A percentile compares a stretch with the other conserved stretches of the same genome.
Conservation (phyloP, 1,140 invertebrate genomes). For the Cydia amplana region DNA sequence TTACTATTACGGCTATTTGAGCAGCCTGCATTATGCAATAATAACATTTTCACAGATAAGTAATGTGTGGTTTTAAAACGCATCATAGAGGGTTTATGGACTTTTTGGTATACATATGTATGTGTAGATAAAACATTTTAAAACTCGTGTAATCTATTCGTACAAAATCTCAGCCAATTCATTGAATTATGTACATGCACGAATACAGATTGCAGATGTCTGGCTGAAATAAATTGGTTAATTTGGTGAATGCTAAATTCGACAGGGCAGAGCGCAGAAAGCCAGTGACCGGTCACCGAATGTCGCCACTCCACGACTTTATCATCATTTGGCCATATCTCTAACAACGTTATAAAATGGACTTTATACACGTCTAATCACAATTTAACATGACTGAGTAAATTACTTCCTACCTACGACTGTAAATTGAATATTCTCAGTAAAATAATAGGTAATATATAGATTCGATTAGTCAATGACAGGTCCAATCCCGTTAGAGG, state of each 20-base stretch:
- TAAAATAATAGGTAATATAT: slow-evolving; percentile 16
- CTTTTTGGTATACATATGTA: too few relatives aligned
- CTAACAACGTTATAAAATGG: neutral
- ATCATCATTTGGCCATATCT: slow-evolving; percentile 14
- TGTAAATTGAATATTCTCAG: neutral
- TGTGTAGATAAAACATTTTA: too few relatives aligned
- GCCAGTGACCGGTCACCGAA: slow-evolving; percentile 13
- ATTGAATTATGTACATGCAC: slow-evolving; percentile 6
- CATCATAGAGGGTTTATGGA: too few relatives aligned
- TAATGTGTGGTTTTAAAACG: too few relatives aligned
- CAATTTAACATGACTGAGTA: neutral
- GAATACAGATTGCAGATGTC: slow-evolving; percentile 16
- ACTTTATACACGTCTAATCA: slow-evolving; percentile 18
- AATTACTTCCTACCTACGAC: neutral
- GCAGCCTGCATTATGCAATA: too few relatives aligned
- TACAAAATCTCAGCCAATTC: neutral
- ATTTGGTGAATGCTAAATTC: slow-evolving; percentile 11
- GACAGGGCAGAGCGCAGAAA: neutral
- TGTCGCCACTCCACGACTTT: slow-evolving; percentile 6
- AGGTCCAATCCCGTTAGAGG: slow-evolving; percentile 13
- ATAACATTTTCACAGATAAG: too few relatives aligned
- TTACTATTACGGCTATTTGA: too few relatives aligned
- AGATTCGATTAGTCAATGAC: slow-evolving; percentile 27
- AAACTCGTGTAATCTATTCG: neutral
- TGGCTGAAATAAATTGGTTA: slow-evolving; percentile 12